Evolutionary conservation across 2,113 vertebrate species (phyloP).

Genomic region (Chloroceryle aenea): DNA sequence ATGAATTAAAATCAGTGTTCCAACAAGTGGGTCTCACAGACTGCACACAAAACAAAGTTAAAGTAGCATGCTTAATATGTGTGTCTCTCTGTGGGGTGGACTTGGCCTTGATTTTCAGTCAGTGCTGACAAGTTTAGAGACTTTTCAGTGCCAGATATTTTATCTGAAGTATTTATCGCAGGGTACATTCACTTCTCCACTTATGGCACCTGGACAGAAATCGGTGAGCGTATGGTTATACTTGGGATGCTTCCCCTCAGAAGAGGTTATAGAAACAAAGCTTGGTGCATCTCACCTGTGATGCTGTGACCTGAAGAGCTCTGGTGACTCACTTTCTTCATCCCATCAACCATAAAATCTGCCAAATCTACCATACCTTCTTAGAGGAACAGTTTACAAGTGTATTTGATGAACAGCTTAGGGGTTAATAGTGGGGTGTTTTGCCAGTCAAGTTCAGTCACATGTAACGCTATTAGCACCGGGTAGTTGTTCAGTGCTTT

Average conservation of each 20-base stretch:
- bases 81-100: neutral
- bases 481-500: neutral
- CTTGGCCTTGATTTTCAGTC: neutral
- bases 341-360: constrained; percentile 11
- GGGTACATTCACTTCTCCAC: neutral
- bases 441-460: constrained; percentile 25
- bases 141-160: neutral
- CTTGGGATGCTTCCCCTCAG: neutral
- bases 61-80: neutral
- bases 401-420: constrained; percentile 4
- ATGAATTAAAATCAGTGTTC: neutral
- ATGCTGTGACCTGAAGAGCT: neutral
- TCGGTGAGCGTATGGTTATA: neutral
- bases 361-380: neutral
- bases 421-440: constrained; percentile 36
- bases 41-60: neutral
- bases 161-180: neutral
- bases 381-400: neutral
- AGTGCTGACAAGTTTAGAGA: neutral
- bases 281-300: neutral
- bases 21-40: neutral
- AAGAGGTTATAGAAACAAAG: neutral
- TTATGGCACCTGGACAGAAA: neutral
- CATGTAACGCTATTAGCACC: neutral
- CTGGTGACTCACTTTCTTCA: neutral